These are phyloP conservation scores for Sebastes reedi DNA, from an alignment of 2,797 vertebrate genomes.

Conservation along the genomic window DNA sequence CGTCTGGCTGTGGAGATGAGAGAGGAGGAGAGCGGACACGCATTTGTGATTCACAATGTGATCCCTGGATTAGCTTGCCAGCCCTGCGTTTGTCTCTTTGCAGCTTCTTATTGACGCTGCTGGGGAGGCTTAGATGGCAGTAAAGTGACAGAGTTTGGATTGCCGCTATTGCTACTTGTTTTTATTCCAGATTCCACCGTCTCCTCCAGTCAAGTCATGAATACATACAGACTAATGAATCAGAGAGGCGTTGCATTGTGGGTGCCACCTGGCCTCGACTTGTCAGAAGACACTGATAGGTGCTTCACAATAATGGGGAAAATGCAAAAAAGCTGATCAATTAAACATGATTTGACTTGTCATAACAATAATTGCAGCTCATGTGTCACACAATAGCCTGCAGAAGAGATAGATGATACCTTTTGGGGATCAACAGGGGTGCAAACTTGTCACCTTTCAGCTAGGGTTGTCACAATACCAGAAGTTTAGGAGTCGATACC, in stretches of 20 bases:
- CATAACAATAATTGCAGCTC: neutral
- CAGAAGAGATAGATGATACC: neutral
- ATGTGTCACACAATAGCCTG: neutral
- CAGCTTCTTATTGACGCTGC: slow-evolving; percentile 46
- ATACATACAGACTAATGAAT: neutral
- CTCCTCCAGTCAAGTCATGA: neutral
- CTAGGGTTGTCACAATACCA: too few relatives aligned
- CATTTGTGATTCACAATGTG: slow-evolving; percentile 54
- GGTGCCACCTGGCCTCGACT: neutral
- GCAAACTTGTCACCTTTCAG: neutral
- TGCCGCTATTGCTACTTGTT: neutral
- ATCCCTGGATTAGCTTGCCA: slow-evolving; percentile 61
- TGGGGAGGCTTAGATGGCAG: slow-evolving; percentile 34
- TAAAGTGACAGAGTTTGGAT: slow-evolving; percentile 39
- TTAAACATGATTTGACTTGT: neutral
- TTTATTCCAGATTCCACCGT: neutral
- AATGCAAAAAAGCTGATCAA: neutral
- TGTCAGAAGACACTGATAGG: neutral
- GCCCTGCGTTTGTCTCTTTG: slow-evolving; percentile 31
- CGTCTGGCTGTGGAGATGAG: slow-evolving; percentile 45
- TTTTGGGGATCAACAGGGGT: neutral
- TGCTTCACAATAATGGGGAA: neutral
- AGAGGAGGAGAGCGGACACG: slow-evolving; percentile 21
- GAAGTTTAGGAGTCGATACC: too few relatives aligned
- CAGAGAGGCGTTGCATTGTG: neutral